phyloP scores from a whole-genome alignment of 2,113 vertebrate genomes.

The Dinomys branickii region DNA sequence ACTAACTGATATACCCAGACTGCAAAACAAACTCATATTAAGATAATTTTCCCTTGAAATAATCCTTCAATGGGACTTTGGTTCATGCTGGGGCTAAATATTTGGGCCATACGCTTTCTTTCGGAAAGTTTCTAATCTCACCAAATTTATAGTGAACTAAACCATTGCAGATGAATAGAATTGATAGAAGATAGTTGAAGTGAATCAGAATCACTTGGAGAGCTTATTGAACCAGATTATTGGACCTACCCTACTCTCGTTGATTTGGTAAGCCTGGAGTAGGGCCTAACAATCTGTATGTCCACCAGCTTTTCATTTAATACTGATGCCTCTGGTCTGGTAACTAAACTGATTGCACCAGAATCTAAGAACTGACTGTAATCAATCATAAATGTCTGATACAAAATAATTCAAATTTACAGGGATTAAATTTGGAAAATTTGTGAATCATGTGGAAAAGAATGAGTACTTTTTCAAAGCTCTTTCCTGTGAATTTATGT shows the following conservation, averaged over 20 bases:
- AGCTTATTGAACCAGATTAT: slow-evolving; percentile 34
- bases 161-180: slow-evolving; percentile 15
- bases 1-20: slow-evolving; percentile 44
- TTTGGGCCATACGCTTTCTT: not conserved
- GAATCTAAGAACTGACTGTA: slow-evolving; percentile 13
- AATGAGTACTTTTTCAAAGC: not conserved
- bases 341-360: not conserved
- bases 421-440: not conserved
- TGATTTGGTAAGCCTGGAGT: not conserved
- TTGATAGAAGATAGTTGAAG: not conserved
- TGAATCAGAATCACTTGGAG: not conserved
- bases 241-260: not conserved
- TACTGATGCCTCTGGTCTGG: not conserved
- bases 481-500: not conserved
- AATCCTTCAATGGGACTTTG: slow-evolving; percentile 7
- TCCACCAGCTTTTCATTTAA: not conserved
- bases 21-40: slow-evolving; percentile 17
- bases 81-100: not conserved
- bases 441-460: not conserved
- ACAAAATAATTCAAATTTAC: not conserved
- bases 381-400: not conserved
- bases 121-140: slow-evolving; percentile 28
- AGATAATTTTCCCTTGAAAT: slow-evolving; percentile 60
- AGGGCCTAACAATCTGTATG: slow-evolving; percentile 21
- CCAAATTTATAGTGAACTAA: slow-evolving; percentile 1